Base-by-base conservation (phyloP, 2,888 invertebrate species). In the Acrocyrtus sp. region DNA sequence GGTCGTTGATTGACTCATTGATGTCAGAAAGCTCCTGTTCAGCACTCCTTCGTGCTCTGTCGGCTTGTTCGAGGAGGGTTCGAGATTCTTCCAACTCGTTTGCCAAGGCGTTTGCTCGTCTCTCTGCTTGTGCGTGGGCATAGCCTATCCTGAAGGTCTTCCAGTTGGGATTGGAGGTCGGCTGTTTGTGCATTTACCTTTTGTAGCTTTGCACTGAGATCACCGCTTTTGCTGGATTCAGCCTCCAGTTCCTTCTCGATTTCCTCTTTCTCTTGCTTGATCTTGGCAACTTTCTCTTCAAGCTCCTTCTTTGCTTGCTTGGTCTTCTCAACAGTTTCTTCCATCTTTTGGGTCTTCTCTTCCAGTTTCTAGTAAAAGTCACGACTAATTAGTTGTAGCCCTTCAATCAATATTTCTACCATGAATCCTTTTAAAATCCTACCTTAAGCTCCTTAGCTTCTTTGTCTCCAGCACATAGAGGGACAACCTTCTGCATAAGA, bases 371-470 rank as follows among this genome's bases (percentile, higher is more conserved):
- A 93, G n/a, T n/a, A n/a, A n/a, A n/a, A n/a, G n/a, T n/a, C n/a
- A n/a, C n/a, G n/a, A n/a, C n/a, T n/a, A n/a, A n/a, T n/a, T n/a
- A n/a, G n/a, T n/a, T 82, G 91, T 90, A n/a, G n/a, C n/a, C n/a
- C n/a, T n/a, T n/a, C 81, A 85, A 21, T n/a, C 4, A 22, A 0
- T 17, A n/a, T 15, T 17, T 15, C 2, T 5, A 2, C n/a, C 21
- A 34, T 19, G 10, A 12, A 39, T n/a, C n/a, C n/a, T n/a, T n/a
- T n/a, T n/a, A n/a, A n/a, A n/a, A n/a, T n/a, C n/a, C 90, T 86
- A 95, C 96, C 87, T 96, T 96, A 87, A 98, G 91, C 88, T 98
- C 98, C 89, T 99, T 98, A 89, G 98, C 98, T 89, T 96, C 91
- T 85, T 97, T 94, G 86, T 94, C 94, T 88, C 95, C 95, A 90